Percentiles rank a stretch among this genome's conserved stretches.
Conservation (phyloP, 2,888 invertebrate species). For the Mythimna pallens region DNA sequence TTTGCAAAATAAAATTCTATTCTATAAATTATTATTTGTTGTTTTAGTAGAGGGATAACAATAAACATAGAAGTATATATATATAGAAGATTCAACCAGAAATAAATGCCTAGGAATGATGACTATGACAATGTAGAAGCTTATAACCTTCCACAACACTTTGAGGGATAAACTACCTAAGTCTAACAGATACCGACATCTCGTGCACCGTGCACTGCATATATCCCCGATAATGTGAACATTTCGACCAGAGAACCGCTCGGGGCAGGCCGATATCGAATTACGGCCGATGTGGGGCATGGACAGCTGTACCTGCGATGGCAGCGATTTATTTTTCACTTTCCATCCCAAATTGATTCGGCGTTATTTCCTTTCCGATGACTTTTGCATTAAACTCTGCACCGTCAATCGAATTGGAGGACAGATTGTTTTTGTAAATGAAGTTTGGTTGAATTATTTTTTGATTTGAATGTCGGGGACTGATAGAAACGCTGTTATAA, state of each 20-base stretch:
- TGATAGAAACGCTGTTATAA: no score
- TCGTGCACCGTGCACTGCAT: slow-evolving; percentile 27
- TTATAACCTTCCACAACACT: neutral
- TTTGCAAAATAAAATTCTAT: no score
- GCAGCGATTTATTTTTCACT: slow-evolving; percentile 69
- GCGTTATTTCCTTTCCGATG: slow-evolving; percentile 60
- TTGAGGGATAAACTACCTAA: slow-evolving; percentile 1
- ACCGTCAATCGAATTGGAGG: slow-evolving; percentile 43
- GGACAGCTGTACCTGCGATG: slow-evolving; percentile 59
- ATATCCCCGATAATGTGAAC: slow-evolving; percentile 54
- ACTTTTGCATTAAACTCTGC: slow-evolving; percentile 59
- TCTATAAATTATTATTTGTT: no score
- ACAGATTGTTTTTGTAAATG: slow-evolving; percentile 31
- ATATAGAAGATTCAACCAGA: no score
- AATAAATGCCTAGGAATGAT: no score
- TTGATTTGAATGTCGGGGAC: no score
- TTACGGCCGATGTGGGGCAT: slow-evolving; percentile 55
- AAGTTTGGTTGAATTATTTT: slow-evolving; percentile 12
- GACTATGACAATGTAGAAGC: no score
- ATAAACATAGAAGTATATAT: no score
- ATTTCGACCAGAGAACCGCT: slow-evolving; percentile 54
- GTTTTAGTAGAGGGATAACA: no score
- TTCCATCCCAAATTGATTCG: slow-evolving; percentile 65
- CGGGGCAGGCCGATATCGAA: slow-evolving; percentile 59
- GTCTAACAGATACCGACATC: slow-evolving; percentile 8